Evolutionary conservation across 2,797 vertebrate species (phyloP), one percentile per base, ranked within the genome.

Genomic region (Eulemur coronatus): DNA sequence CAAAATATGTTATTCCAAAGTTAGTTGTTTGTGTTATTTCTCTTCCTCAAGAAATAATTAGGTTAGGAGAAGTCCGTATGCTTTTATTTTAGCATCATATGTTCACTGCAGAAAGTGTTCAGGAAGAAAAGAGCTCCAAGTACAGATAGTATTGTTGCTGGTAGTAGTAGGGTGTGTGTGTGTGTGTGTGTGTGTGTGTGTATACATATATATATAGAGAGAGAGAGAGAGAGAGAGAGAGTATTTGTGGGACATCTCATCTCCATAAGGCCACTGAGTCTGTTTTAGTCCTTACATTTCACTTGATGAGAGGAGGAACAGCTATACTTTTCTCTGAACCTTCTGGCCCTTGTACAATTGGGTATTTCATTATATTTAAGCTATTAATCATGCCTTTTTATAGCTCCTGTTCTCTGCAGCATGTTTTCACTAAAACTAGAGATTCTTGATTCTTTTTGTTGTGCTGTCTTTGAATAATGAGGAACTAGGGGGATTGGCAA

Each of bases 1-100:
- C 24, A 94, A 96, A 98, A 97, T 97, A 94, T 97, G 97, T 97
- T 96, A 87, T 97, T 97, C 67, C 9, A 17, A 80, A 96, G 67
- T 97, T 90, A 91, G 76, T 96, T 97, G 75, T 97, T 93, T 91
- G 82, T 96, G 65, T 84, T 95, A 95, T 96, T 97, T 97, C 79
- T 95, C 81, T 91, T 95, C 90, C 46, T 96, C 61, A 95, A 85
- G 96, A 97, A 96, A 94, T 97, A 95, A 97, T 95, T 97, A 92
- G 89, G 72, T 94, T 96, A 81, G 91, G 86, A 91, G 87, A 95
- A 69, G 46, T 86, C 94, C 43, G 0, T 96, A 96, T 97, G 98
- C 89, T 97, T 96, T 89, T 73, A 65, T 94, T 97, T 97, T 73
- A 81, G 70, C 48, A 59, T 97, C 96, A 92, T 96, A 96, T 97